Evolutionary conservation across 2,888 invertebrate species (phyloP), one percentile per base, ranked within the genome.

Genomic region (Caenorhabditis japonica): DNA sequence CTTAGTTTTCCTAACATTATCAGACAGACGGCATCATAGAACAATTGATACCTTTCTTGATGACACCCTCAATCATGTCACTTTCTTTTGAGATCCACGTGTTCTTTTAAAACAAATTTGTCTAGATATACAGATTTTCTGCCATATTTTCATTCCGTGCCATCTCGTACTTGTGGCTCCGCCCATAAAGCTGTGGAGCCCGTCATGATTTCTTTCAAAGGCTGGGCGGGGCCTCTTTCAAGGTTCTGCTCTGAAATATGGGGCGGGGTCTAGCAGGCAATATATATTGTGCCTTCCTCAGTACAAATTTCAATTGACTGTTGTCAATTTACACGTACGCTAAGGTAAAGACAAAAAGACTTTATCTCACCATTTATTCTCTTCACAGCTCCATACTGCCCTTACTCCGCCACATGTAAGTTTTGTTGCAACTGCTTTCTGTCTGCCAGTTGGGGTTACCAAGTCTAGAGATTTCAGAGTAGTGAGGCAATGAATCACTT

Each of bases 161-260:
- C 47, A 25, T 30, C 30, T 1, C 23, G 30, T 15, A 36, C 33
- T 33, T 3, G 15, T 46, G 27, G 25, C 41, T 47, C 25, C 60
- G 60, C 60, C 60, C 51, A 4, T 38, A 39, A 46, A 19, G 3
- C n/a, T 15, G 53, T 43, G 36, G n/a, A 34, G 15, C 41, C 23
- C 23, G 39, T 21, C 41, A 41, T 41, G 33, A 60, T 60, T 51
- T 60, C 25, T 39, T 39, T 33, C 30, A 47, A 21, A 5, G 34
- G 13, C 23, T 8, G 46, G 58, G 60, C 12, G 60, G 60, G 43
- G 60, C 60, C 19, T 13, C 12, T 46, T 56, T 17, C 58, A 10
- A 34, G 34, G 47, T 58, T 58, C 47, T 17, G 39, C n/a, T 12
- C 12, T 2, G 23, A 34, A 21, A 34, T 15, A 39, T 27, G 23